These are phyloP conservation scores for Diplodus puntazzo DNA, from an alignment of 2,797 vertebrate genomes.

Conservation along the genomic window DNA sequence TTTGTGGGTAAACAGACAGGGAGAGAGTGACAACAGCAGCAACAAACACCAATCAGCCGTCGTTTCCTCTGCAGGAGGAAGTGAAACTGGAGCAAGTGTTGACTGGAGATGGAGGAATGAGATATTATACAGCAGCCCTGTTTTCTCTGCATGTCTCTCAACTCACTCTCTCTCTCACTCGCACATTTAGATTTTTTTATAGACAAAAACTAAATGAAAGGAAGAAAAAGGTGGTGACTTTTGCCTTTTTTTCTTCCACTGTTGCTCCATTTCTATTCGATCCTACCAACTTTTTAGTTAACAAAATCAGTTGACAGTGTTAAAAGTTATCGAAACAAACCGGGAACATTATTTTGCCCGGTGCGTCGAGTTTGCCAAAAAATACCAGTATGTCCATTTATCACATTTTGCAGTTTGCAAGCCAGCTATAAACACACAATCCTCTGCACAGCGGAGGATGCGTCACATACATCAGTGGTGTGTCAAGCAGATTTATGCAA, in stretches of 20 bases:
- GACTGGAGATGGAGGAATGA: constrained; percentile 56
- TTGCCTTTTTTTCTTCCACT: not conserved
- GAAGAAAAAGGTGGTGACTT: not conserved
- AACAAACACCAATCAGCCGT: constrained; percentile 62
- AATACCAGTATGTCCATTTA: no score
- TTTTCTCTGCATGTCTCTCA: not conserved
- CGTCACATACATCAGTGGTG: no score
- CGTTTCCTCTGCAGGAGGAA: constrained; percentile 71
- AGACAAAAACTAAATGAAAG: not conserved
- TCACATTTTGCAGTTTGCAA: no score
- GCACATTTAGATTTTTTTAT: not conserved
- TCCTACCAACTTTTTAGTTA: not conserved
- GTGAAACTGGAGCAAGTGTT: constrained; percentile 73
- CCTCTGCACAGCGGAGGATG: no score
- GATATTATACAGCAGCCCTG: constrained; percentile 30
- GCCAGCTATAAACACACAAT: no score
- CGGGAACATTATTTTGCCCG: not conserved
- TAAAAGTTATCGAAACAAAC: not conserved
- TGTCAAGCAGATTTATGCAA: no score
- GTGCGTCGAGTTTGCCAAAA: no score
- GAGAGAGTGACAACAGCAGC: constrained; percentile 59
- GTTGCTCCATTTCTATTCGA: not conserved
- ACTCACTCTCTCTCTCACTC: not conserved
- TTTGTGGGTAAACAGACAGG: constrained; percentile 71
- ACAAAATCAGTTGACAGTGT: not conserved